Evolutionary conservation across 1,140 invertebrate species (phyloP), one percentile per base, ranked within the genome.

Genomic region (Pristionchus pacificus): DNA sequence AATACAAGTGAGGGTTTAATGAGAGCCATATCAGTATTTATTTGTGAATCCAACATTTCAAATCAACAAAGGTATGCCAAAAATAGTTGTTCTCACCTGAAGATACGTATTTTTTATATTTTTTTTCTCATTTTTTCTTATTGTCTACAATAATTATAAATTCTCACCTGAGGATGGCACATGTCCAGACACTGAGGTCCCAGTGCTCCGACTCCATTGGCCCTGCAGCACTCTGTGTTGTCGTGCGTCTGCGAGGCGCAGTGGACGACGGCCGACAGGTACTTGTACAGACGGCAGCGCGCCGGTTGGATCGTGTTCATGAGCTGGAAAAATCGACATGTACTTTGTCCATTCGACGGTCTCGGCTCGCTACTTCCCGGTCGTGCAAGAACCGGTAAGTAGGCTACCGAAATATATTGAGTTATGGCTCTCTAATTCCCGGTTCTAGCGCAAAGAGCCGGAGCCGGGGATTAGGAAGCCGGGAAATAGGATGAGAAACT

Each of bases 301-400:
- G 73, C 75, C 31, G 81, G 81, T 68, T 83, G 81, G 67, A 83
- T 83, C 2, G 81, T 83, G 75, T 84, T 80, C 81, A 83, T 83
- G 57, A 83, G 60, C 80, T 81, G 60, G 61, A 80, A 71, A 30
- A 1, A 27, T 38, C 38, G 38, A 49, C 19, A 49, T n/a, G n/a
- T n/a, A n/a, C n/a, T n/a, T n/a, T n/a, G n/a, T n/a, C n/a, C n/a
- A n/a, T n/a, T n/a, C n/a, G n/a, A n/a, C n/a, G n/a, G n/a, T n/a
- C n/a, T n/a, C n/a, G n/a, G n/a, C n/a, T n/a, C n/a, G n/a, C n/a
- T n/a, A n/a, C n/a, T n/a, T n/a, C n/a, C n/a, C n/a, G n/a, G n/a
- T n/a, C n/a, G n/a, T n/a, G n/a, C n/a, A n/a, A n/a, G n/a, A n/a
- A n/a, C n/a, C n/a, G n/a, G n/a, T n/a, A n/a, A n/a, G n/a, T n/a